phyloP scores from a whole-genome alignment of 2,888 invertebrate genomes.

The Orthonychiurus folsomi region DNA sequence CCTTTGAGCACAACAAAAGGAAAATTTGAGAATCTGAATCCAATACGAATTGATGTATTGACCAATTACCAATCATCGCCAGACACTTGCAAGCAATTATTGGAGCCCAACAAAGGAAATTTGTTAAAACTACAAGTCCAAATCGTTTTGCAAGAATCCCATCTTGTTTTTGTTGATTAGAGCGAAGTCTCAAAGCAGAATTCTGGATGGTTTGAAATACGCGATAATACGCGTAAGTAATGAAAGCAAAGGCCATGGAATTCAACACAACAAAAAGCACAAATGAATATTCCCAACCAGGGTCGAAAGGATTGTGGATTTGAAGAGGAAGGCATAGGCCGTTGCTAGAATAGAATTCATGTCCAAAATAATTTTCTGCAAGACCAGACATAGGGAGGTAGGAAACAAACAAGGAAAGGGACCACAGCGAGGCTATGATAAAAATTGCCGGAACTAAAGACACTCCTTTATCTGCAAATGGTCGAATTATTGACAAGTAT shows the following conservation, averaged over 20 bases:
- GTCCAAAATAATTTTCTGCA: constrained; percentile 48
- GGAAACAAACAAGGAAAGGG: constrained; percentile 47
- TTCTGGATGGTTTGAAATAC: constrained; percentile 53
- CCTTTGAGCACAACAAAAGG: constrained; percentile 45
- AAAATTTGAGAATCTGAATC: constrained; percentile 1
- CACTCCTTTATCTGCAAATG: constrained; percentile 45
- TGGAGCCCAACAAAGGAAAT: constrained; percentile 56
- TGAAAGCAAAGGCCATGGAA: constrained; percentile 51
- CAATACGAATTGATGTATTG: neutral
- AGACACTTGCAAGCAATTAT: constrained; percentile 52
- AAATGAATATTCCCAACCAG: constrained; percentile 55
- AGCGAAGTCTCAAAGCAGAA: constrained; percentile 52
- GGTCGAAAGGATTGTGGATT: constrained; percentile 54
- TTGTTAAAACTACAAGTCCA: constrained; percentile 53
- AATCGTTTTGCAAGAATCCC: constrained; percentile 53
- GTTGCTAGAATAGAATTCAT: constrained; percentile 53
- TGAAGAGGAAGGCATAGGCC: constrained; percentile 55
- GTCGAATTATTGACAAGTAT: constrained; percentile 53
- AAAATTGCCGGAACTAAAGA: constrained; percentile 47
- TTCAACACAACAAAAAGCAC: constrained; percentile 52
- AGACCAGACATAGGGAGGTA: constrained; percentile 47
- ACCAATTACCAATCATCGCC: constrained; percentile 50
- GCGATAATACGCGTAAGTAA: constrained; percentile 51
- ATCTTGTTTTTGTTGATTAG: constrained; percentile 52
- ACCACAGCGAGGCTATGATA: constrained; percentile 50